Evolutionary conservation across 2,888 invertebrate genomes (phyloP).

Genomic region (Archips xylosteana): DNA sequence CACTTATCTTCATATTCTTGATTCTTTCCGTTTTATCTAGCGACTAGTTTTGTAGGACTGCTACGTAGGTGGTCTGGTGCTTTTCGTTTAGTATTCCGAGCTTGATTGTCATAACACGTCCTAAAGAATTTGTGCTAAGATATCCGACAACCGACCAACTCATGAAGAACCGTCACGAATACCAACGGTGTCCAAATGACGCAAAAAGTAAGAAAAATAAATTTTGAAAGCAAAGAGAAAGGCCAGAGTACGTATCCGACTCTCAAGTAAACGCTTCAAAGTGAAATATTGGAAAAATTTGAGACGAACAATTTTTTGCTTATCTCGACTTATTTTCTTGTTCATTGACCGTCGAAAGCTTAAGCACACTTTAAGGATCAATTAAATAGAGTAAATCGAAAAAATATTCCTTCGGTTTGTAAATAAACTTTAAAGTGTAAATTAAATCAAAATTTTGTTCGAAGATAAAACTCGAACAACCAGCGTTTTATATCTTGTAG

Average conservation of each 20-base stretch:
- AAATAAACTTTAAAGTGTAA: neutral
- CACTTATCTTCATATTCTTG: conserved; percentile 1
- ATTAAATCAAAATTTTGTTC: neutral
- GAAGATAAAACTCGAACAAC: neutral
- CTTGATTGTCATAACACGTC: conserved; percentile 34
- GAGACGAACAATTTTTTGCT: conserved; percentile 27
- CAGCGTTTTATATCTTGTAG: neutral
- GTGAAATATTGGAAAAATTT: conserved; percentile 14
- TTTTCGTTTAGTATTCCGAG: conserved; percentile 27
- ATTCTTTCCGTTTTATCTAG: conserved; percentile 4
- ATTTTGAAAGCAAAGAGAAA: conserved; percentile 16
- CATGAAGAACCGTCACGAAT: conserved; percentile 1
- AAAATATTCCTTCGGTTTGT: neutral
- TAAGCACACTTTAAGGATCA: conserved; percentile 20
- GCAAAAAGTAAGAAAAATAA: conserved; percentile 5
- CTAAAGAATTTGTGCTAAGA: conserved; percentile 14
- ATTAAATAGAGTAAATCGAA: conserved; percentile 18
- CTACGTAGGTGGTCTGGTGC: conserved; percentile 32
- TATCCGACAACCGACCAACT: conserved; percentile 1
- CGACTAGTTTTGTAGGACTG: neutral
- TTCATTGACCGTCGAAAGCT: conserved; percentile 24
- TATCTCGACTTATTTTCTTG: conserved; percentile 34
- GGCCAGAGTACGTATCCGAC: neutral
- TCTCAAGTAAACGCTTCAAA: conserved; percentile 13
- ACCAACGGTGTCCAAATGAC: neutral